Base-by-base conservation (phyloP, 1,140 invertebrate species). In the Lepidurus arcticus region DNA sequence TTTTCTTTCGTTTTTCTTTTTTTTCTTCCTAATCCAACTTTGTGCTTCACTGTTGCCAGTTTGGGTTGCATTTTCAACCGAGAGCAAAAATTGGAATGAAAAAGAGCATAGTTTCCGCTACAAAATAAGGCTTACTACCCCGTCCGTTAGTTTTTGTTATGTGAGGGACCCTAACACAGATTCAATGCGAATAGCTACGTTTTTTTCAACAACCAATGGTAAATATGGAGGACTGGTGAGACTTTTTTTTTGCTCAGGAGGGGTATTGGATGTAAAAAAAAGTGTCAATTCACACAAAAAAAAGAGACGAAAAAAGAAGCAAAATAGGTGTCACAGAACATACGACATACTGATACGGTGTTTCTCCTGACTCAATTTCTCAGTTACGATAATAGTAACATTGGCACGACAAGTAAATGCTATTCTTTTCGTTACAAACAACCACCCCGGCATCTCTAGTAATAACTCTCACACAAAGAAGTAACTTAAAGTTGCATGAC, bases 1-100 rank as follows among this genome's bases (percentile, higher is more conserved):
- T 78, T 26, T 78, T 47, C 65, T 44, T 7, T 34, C 53, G 42
- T 77, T 77, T 47, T 45, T n/a, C 16, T 77, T 77, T 47, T 75
- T 75, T 77, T 77, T 47, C 53, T 77, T 47, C 53, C 11, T 73
- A 44, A 42, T 45, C 45, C 42, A 77, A 53, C 34, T 53, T 77
- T 77, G n/a, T 77, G 65, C 24, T 77, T 75, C 42, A 75, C 42
- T 75, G 74, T 75, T 42, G 44, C 44, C 74, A 43, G 42, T 73
- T 43, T 7, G n/a, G 16, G 42, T 75, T 42, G 74, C 44, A 43
- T 42, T 75, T 75, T 44, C 74, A 75, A 75, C 44, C 42, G 42
- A 75, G 74, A 75, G 44, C 42, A 75, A 75, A 21, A 75, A 34
- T 42, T 10, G 10, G 44, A 75, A 75, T 75, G 42, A 75, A 75